These are phyloP conservation scores for Falcunculus frontatus DNA, from an alignment of 2,113 vertebrate species.

Conservation along the genomic window DNA sequence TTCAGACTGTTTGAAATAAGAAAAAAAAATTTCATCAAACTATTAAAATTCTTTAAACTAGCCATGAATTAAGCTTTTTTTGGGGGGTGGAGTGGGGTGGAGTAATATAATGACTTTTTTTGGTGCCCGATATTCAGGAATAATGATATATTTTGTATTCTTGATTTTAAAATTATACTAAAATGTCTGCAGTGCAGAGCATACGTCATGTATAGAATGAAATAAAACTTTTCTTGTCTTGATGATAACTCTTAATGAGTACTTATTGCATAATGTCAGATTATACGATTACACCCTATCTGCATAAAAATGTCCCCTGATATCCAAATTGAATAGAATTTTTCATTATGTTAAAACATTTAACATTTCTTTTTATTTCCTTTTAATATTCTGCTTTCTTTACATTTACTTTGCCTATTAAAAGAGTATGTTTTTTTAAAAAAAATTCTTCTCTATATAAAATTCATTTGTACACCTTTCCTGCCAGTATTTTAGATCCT, in stretches of 20 bases:
- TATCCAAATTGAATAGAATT: neutral
- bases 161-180: neutral
- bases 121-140: neutral
- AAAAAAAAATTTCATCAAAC: neutral
- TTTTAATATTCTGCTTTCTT: neutral
- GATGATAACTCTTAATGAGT: neutral
- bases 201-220: neutral
- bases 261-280: neutral
- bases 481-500: neutral
- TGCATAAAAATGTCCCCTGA: neutral
- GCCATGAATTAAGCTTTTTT: neutral
- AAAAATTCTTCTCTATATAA: neutral
- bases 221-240: neutral
- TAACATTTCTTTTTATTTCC: neutral
- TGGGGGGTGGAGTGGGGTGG: too few relatives aligned
- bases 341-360: neutral
- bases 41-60: neutral
- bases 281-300: neutral
- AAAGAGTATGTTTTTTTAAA: rapidly evolving
- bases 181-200: neutral
- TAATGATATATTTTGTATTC: neutral
- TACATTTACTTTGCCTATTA: neutral
- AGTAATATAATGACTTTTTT: neutral
- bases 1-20: neutral
- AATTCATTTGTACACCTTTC: neutral